Base-by-base conservation (phyloP, 2,113 vertebrate genomes). In the Pleuronectes platessa region DNA sequence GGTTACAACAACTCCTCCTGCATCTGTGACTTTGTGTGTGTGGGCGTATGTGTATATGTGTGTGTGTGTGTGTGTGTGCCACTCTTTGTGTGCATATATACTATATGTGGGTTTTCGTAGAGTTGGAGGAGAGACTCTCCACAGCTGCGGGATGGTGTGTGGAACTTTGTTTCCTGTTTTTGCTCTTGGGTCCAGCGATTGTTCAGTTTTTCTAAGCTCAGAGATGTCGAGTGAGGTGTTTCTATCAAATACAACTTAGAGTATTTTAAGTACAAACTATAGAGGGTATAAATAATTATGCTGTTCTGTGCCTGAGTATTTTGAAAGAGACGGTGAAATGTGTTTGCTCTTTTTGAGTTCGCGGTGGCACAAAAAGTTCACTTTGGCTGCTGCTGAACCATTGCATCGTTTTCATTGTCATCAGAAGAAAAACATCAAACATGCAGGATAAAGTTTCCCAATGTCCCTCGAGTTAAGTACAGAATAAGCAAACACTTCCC, bases 121-220 rank as follows among this genome's bases (percentile, higher is more conserved):
- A 55, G 66, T 64, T 14, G 31, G 71, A 86, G 71, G 89, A 88
- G 88, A 86, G 84, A 79, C 84, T 86, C 88, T 85, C 77, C 74
- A 86, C 76, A 73, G 51, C 61, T 82, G 78, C n/a, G 83, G 78
- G 84, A 86, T 5, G 83, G 49, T 14, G 60, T 61, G 62, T 79
- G 81, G 81, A 73, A 59, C 79, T 71, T 71, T 53, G 21, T 71
- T 90, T 92, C 86, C 89, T 92, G 82, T 88, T 86, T 86, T 74
- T 74, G 75, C 61, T 61, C 7, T 26, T 24, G 17, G 68, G 79
- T 79, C 82, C 80, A 68, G n/a, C 64, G 59, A 61, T 55, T 69
- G 17, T 23, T 61, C 21, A 10, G 7, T 35, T 62, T 62, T 62
- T 20, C 40, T 0, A 49, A 55, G 20, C 18, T 49, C 23, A 42